These are phyloP conservation scores for Tetragonula clypearis DNA, from an alignment of 1,140 invertebrate genomes.

Conservation along the genomic window DNA sequence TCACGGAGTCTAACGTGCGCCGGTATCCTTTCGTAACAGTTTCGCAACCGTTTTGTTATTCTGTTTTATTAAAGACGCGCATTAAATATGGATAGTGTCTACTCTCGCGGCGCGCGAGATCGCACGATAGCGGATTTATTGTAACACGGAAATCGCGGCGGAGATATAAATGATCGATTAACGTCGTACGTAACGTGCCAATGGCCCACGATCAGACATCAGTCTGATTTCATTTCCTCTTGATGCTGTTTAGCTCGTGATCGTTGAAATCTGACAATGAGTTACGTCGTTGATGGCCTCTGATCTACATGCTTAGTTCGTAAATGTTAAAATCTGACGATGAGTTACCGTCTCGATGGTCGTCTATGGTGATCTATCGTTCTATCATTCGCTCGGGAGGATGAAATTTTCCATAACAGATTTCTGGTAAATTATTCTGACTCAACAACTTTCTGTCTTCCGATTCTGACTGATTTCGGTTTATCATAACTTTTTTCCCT, in stretches of 20 bases:
- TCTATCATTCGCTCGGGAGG: background rate
- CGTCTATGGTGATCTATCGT: background rate
- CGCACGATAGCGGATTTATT: constrained; percentile 12
- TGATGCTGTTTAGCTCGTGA: background rate
- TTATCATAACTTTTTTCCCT: too few relatives aligned
- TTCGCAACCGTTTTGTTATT: background rate
- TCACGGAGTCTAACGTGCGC: constrained; percentile 3
- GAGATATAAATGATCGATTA: background rate
- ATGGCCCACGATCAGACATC: background rate
- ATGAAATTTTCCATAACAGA: background rate
- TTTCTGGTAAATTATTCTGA: too few relatives aligned
- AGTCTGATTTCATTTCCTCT: background rate
- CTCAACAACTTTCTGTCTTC: too few relatives aligned
- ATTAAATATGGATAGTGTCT: constrained; percentile 9
- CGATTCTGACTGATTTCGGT: too few relatives aligned
- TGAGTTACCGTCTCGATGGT: background rate
- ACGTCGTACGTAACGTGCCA: background rate
- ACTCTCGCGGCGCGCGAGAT: background rate
- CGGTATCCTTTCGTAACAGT: background rate
- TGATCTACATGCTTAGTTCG: too few relatives aligned
- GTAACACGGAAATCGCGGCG: constrained; percentile 15
- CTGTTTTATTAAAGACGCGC: constrained; percentile 21
- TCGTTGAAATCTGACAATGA: background rate
- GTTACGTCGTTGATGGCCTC: background rate
- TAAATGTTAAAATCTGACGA: background rate